phyloP scores from a whole-genome alignment of 2,113 vertebrate genomes.

The Cyanoramphus novaezelandiae region DNA sequence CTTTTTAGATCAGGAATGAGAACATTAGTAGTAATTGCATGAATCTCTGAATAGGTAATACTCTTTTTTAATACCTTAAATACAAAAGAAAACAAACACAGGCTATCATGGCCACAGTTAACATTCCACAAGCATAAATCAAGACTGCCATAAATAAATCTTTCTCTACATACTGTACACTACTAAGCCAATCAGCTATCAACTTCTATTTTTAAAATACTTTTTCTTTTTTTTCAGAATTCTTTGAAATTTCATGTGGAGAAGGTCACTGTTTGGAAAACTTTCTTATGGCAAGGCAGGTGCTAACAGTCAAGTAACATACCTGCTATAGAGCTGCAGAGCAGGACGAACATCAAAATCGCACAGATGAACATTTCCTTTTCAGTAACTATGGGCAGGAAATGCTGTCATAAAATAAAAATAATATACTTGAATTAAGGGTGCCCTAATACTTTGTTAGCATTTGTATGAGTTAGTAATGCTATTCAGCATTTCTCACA shows the following conservation, averaged over 20 bases:
- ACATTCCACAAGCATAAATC: neutral
- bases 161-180: neutral
- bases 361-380: neutral
- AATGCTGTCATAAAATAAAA: constrained; percentile 26
- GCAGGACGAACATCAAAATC: constrained; percentile 4
- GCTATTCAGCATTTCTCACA: neutral
- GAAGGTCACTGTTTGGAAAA: neutral
- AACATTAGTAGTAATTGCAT: neutral
- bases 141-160: neutral
- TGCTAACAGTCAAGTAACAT: neutral
- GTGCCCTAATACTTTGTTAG: neutral
- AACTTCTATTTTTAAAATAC: neutral
- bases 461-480: neutral
- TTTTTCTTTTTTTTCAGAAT: neutral
- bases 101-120: neutral
- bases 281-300: neutral
- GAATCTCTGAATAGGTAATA: neutral
- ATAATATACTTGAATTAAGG: neutral
- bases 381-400: neutral
- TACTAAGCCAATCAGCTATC: neutral
- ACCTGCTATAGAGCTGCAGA: constrained; percentile 37
- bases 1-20: neutral
- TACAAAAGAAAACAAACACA: neutral
- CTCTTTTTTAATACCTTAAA: neutral
- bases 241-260: neutral